Conservation (phyloP, 2,797 vertebrate species). For the Pachyuromys duprasi region DNA sequence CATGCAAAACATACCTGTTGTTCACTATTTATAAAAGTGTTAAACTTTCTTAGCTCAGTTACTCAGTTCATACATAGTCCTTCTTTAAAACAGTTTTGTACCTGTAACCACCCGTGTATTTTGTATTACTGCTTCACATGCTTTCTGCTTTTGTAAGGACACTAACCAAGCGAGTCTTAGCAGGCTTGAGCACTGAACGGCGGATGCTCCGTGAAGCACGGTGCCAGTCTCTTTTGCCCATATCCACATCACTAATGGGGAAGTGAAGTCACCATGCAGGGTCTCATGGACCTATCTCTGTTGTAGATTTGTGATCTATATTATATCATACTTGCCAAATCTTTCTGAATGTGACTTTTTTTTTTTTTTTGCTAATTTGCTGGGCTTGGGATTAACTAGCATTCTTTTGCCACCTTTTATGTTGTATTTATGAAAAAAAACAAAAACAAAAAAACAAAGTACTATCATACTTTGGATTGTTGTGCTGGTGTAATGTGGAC, state of each 20-base stretch:
- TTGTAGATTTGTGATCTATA: conserved; percentile 75
- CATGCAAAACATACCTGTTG: conserved; percentile 88
- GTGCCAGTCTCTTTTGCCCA: conserved; percentile 82
- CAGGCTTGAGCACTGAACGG: conserved; percentile 82
- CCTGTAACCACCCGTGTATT: conserved; percentile 87
- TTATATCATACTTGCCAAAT: conserved; percentile 86
- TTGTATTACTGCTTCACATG: conserved; percentile 86
- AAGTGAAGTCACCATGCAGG: conserved; percentile 64
- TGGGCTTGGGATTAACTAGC: conserved; percentile 89
- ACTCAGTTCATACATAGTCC: conserved; percentile 86
- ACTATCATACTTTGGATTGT: conserved; percentile 89
- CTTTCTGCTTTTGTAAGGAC: conserved; percentile 85
- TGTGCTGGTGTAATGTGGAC: conserved; percentile 88
- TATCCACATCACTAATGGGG: conserved; percentile 75
- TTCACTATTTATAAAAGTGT: conserved; percentile 90
- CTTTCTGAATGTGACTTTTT: conserved; percentile 86
- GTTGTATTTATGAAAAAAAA: conserved; percentile 89
- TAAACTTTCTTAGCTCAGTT: conserved; percentile 88
- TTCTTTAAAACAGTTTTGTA: conserved; percentile 83
- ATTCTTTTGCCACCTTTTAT: conserved; percentile 88
- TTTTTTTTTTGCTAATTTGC: conserved; percentile 84
- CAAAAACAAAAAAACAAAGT: conserved; percentile 72
- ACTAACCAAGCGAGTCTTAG: conserved; percentile 83
- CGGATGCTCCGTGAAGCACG: conserved; percentile 75
- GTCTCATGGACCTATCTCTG: conserved; percentile 80